Evolutionary conservation across 2,113 vertebrate species (phyloP), one percentile per base, ranked within the genome.

Genomic region (Indicator indicator): DNA sequence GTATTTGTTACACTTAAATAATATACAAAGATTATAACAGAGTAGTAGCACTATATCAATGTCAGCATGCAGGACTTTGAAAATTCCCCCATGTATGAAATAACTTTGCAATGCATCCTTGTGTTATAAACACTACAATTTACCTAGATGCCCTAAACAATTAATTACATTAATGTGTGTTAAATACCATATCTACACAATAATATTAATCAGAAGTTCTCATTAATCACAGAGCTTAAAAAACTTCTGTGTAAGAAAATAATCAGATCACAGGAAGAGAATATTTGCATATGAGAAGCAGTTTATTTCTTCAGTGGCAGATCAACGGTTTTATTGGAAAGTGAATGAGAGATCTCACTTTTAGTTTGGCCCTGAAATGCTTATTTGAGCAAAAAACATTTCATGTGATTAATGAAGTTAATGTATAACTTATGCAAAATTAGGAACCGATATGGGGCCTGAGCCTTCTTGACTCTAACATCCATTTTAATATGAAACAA

Each of bases 1-100:
- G 97, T 98, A 98, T 98, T 98, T 98, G 98, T 98, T 98, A 97
- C 97, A 97, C 97, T 97, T 97, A 97, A 98, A 98, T 98, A 98
- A 98, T 97, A 98, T 98, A 97, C 97, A 97, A 97, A 97, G 97
- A 97, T 98, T 95, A 97, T 97, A 97, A 97, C 97, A 97, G 95
- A 97, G 96, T 91, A 94, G 97, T 85, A 95, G 95, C 83, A 97
- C 97, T 98, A 95, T 86, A 98, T 98, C 98, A 98, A 92, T 98
- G 98, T 98, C 98, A 98, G 95, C 96, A 24, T 58, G 95, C 14
- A 23, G 93, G 97, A 96, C 97, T 97, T 97, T 97, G 95, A 97
- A 97, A 98, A 96, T 97, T 97, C 93, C 79, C 40, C 94, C 90
- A 87, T 85, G 94, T 97, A 96, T 96, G 95, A 97, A 98, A 97